Evolutionary conservation across 2,113 vertebrate genomes (phyloP).

Genomic region (Calyptomena viridis): DNA sequence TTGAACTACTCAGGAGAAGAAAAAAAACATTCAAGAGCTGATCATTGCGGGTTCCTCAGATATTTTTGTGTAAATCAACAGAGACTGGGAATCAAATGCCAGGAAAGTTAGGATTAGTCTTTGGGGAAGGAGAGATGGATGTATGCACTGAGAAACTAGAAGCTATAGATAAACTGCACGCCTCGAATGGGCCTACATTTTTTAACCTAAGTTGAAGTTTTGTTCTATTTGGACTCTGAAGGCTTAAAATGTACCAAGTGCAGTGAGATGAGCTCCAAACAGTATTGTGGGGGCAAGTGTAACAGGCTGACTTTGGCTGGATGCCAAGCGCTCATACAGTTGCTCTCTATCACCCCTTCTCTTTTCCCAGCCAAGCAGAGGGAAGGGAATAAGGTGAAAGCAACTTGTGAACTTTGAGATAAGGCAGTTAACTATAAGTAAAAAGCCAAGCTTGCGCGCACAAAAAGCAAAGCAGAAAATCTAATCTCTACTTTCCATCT

Average conservation of each 20-base stretch:
- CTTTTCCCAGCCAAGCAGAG: too few species aligned
- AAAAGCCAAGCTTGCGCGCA: too few species aligned
- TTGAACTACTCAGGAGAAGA: neutral
- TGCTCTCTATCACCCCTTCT: too few species aligned
- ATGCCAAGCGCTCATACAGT: too few species aligned
- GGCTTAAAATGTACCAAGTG: neutral
- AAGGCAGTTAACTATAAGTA: too few species aligned
- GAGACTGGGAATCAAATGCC: neutral
- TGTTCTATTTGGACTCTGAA: neutral
- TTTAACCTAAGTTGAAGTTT: neutral
- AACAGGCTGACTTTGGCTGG: too few species aligned
- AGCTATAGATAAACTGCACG: neutral
- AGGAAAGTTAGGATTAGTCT: neutral
- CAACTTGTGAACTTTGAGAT: too few species aligned
- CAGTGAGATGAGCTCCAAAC: neutral
- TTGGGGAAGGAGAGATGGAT: neutral
- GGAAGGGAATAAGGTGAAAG: too few species aligned
- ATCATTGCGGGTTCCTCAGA: rapidly evolving
- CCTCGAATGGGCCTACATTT: neutral
- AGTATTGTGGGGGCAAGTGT: neutral
- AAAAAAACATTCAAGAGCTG: neutral
- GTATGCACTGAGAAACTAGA: neutral
- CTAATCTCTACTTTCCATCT: too few species aligned
- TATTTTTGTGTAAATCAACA: neutral
- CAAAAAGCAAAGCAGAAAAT: too few species aligned